Base-by-base conservation (phyloP, 1,140 invertebrate species). In the Spodoptera litura region DNA sequence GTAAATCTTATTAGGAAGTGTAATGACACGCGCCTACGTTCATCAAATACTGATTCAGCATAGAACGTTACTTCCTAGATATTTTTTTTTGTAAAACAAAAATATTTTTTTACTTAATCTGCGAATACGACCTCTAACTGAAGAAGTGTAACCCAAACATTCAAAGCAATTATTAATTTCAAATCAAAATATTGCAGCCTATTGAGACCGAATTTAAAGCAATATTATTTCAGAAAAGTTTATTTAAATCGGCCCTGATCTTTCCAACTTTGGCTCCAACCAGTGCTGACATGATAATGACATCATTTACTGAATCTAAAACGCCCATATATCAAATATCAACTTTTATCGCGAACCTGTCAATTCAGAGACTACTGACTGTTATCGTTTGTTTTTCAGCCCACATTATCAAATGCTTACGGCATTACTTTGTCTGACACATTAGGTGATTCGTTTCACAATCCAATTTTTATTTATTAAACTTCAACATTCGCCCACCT, bases 331-430 rank as follows among this genome's bases (percentile, higher is more conserved):
- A 68, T 70, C 66, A 52, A 35, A 70, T 70, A n/a, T 70, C 66
- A 53, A 52, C 20, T 52, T 68, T 70, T 70, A 70, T 70, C 66
- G 27, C 27, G 49, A 70, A 53, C 49, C 66, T 52, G 44, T 70
- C 49, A 70, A 11, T 70, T 70, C 49, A 70, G 5, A 70, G 66
- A 70, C 53, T 70, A 31, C 25, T 13, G 10, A 31, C 15, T 51
- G 20, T 70, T 51, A 52, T 53, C 27, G 49, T 53, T 52, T 11
- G 15, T 13, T 62, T n/a, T 74, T 68, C 78, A 70, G 49, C 78
- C 78, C 73, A 80, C 79, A 55, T 55, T 12, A 52, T 72, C 31
- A 31, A 72, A 72, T 58, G 70, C 68, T 78, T 56, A 78, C 66
- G 66, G 27, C 77, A 78, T 62, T 51, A 49, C 51, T 70, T 58